phyloP scores from a whole-genome alignment of 2,797 vertebrate species.

The Spea hammondii region DNA sequence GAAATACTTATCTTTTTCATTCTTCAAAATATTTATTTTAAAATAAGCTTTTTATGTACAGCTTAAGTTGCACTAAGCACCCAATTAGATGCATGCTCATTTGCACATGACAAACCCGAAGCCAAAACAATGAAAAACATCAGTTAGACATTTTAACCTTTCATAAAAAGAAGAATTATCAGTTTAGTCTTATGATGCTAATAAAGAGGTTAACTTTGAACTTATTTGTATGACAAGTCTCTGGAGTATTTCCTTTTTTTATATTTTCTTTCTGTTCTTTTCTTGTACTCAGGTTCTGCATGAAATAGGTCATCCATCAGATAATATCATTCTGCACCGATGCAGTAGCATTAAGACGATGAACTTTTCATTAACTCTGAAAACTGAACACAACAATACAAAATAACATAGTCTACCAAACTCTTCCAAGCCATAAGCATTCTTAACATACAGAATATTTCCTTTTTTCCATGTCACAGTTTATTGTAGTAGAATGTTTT shows the following conservation, averaged over 20 bases:
- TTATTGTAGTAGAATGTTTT: too few relatives aligned
- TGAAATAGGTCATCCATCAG: slow-evolving; percentile 11
- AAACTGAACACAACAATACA: not conserved
- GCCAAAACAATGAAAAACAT: too few relatives aligned
- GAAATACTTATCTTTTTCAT: too few relatives aligned
- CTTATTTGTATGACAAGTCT: slow-evolving; percentile 2
- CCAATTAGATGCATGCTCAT: too few relatives aligned
- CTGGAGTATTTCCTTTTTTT: not conserved
- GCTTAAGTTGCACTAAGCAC: too few relatives aligned
- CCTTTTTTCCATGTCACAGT: not conserved
- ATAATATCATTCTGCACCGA: slow-evolving; percentile 12
- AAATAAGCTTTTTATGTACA: too few relatives aligned
- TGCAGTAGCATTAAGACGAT: slow-evolving; percentile 12
- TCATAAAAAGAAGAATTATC: not conserved
- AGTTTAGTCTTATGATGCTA: not conserved
- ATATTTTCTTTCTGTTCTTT: not conserved
- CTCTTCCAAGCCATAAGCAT: not conserved
- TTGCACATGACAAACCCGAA: too few relatives aligned
- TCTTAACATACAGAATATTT: not conserved
- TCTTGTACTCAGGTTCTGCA: not conserved
- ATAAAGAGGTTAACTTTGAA: not conserved
- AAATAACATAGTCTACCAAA: not conserved
- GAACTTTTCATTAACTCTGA: not conserved
- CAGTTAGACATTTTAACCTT: too few relatives aligned
- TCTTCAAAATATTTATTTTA: too few relatives aligned